phyloP scores from a whole-genome alignment of 2,888 invertebrate genomes.

The Lagria hirta region DNA sequence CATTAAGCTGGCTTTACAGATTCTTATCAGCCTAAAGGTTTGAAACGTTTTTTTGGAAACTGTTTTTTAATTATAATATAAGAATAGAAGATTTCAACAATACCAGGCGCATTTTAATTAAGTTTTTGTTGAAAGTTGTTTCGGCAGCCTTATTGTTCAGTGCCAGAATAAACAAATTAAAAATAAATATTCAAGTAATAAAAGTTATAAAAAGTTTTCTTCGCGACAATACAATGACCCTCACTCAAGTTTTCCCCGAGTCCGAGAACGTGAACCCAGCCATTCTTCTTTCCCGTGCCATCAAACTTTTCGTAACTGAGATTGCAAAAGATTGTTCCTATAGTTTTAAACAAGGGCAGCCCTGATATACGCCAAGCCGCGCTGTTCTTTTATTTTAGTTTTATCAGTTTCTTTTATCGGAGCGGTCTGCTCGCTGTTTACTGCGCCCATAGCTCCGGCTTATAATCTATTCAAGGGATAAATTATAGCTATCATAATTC shows the following conservation, averaged over 20 bases:
- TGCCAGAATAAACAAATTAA: constrained; percentile 27
- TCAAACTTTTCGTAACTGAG: constrained; percentile 52
- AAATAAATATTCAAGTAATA: constrained; percentile 36
- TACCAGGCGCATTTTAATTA: too few relatives aligned
- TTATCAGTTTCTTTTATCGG: constrained; percentile 46
- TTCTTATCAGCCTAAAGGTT: too few relatives aligned
- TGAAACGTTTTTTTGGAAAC: too few relatives aligned
- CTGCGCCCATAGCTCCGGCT: constrained; percentile 29
- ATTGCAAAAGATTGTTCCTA: constrained; percentile 53
- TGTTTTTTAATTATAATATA: too few relatives aligned
- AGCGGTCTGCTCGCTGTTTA: constrained; percentile 28
- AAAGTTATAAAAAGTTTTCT: constrained; percentile 35
- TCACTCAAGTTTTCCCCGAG: constrained; percentile 38
- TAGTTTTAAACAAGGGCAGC: constrained; percentile 51
- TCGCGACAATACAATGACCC: constrained; percentile 39
- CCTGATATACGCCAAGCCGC: constrained; percentile 33
- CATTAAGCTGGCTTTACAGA: too few relatives aligned
- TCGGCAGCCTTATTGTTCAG: constrained; percentile 12
- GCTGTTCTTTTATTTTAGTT: constrained; percentile 46
- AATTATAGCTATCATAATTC: constrained; percentile 44
- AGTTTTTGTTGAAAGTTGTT: too few relatives aligned
- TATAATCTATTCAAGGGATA: constrained; percentile 41
- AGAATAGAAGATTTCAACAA: too few relatives aligned
- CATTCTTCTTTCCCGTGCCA: constrained; percentile 48
- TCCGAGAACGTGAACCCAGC: constrained; percentile 45